Evolutionary conservation across 2,797 vertebrate genomes (phyloP).

Genomic region (Eulemur rubriventer): DNA sequence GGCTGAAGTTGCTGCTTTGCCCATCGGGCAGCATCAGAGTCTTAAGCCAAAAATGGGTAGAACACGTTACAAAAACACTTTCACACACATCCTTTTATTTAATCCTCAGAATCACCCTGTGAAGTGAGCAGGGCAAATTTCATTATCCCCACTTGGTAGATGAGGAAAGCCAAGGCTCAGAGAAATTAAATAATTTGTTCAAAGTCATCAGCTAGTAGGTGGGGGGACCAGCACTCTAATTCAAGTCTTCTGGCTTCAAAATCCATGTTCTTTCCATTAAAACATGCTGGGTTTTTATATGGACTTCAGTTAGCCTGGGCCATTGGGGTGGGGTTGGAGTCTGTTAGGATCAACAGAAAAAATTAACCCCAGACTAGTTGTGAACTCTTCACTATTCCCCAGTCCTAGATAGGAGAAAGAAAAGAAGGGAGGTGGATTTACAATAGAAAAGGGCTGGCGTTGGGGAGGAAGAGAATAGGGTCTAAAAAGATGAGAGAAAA

Average conservation of each 20-base stretch:
- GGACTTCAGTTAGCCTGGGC: neutral
- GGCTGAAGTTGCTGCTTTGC: neutral
- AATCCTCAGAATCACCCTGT: neutral
- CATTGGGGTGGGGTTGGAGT: neutral
- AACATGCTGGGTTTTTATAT: neutral
- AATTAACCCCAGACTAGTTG: neutral
- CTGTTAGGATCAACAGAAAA: neutral
- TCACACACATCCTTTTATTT: neutral
- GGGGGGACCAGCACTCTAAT: neutral
- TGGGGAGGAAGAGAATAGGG: neutral
- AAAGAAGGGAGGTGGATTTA: neutral
- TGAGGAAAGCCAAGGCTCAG: neutral
- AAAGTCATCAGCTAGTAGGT: neutral
- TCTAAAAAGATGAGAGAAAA: neutral
- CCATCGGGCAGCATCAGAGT: neutral
- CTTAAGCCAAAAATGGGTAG: neutral
- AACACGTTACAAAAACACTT: neutral
- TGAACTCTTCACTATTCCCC: neutral
- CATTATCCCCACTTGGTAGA: neutral
- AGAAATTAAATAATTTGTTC: neutral
- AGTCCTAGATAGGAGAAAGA: neutral
- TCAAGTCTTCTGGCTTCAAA: slow-evolving; percentile 10
- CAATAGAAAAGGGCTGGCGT: neutral
- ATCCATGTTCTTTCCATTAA: neutral
- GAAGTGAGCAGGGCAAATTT: neutral